Percentiles rank a stretch among this genome's conserved stretches.
These are phyloP conservation scores for Micronycteris hirsuta DNA, from an alignment of 2,113 vertebrate species.

Conservation along the genomic window DNA sequence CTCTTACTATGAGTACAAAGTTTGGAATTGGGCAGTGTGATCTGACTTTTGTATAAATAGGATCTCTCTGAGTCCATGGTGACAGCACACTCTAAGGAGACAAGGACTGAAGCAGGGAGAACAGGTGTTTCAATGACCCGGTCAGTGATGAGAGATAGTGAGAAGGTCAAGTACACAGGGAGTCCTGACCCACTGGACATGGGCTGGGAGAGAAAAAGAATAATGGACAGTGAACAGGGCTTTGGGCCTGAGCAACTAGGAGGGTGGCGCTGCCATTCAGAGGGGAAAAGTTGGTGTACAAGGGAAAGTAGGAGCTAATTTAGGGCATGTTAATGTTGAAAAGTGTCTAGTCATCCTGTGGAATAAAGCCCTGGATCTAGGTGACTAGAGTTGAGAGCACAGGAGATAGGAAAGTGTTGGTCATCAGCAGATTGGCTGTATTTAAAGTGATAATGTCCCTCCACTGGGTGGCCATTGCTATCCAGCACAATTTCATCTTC, in stretches of 20 bases:
- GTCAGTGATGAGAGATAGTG: neutral
- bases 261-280: no score
- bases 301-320: no score
- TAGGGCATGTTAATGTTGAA: neutral
- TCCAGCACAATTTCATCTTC: neutral
- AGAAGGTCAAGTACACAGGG: neutral
- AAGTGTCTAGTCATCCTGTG: no score
- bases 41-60: neutral
- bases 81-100: neutral
- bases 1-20: neutral
- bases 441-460: neutral
- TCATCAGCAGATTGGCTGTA: neutral
- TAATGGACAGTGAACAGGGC: no score
- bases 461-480: fast-evolving
- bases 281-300: neutral
- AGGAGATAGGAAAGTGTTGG: neutral
- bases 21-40: neutral
- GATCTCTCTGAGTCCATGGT: neutral
- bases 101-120: neutral
- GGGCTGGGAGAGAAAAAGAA: neutral
- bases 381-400: neutral
- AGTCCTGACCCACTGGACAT: neutral
- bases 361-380: neutral
- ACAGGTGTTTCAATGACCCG: neutral
- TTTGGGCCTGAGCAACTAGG: neutral